Evolutionary conservation across 2,797 vertebrate species (phyloP).

Genomic region (Enteromius viviparus): DNA sequence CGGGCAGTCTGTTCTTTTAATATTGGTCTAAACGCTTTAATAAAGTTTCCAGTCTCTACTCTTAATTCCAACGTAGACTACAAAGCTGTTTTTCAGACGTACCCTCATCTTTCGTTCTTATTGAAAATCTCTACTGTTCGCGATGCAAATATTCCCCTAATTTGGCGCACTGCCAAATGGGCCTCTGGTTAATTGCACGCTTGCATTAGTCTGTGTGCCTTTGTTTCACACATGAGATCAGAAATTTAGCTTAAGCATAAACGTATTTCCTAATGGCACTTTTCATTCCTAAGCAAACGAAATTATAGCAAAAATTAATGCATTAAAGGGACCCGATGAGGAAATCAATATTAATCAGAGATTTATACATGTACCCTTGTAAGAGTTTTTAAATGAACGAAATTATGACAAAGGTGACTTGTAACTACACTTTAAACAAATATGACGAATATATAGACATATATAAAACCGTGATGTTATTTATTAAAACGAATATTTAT

Average conservation of each 20-base stretch:
- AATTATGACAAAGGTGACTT: neutral
- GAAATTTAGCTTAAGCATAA: neutral
- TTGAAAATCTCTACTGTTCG: neutral
- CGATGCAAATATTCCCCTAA: slow-evolving; percentile 28
- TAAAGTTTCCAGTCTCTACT: neutral
- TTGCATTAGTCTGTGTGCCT: slow-evolving; percentile 33
- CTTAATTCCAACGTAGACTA: neutral
- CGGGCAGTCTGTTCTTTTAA: neutral
- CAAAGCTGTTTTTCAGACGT: neutral
- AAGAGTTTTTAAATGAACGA: neutral
- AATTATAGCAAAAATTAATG: neutral
- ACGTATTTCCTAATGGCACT: neutral
- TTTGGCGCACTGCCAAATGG: slow-evolving; percentile 37
- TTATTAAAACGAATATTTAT: neutral
- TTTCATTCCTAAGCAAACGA: neutral
- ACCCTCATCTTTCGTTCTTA: neutral
- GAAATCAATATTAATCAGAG: neutral
- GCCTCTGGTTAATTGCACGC: slow-evolving; percentile 44
- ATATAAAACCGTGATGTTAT: neutral
- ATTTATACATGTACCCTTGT: neutral
- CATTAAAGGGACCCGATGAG: neutral
- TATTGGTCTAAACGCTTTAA: neutral
- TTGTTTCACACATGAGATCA: slow-evolving; percentile 39
- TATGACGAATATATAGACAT: neutral
- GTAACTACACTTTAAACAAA: neutral